Evolutionary conservation across 2,888 invertebrate genomes (phyloP).

Genomic region (Drepanosiphum platanoidis): DNA sequence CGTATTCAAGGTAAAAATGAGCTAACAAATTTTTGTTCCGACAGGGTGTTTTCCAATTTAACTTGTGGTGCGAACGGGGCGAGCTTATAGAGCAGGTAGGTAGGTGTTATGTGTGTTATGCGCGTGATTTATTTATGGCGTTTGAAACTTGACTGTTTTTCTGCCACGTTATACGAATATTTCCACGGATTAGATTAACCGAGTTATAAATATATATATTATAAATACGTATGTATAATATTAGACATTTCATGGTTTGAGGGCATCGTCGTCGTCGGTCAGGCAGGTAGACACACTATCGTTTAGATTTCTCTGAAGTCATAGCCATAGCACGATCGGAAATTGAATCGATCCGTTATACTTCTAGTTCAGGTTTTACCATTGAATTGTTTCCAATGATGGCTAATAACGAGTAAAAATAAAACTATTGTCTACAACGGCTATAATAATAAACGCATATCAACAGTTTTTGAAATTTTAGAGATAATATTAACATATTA

Average conservation of each 20-base stretch:
- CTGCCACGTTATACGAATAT: constrained; percentile 1
- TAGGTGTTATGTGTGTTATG: background rate
- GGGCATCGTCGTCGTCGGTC: no score
- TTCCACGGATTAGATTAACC: constrained; percentile 9
- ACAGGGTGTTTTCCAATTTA: constrained; percentile 43
- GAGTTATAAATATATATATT: background rate
- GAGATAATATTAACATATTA: no score
- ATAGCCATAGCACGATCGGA: background rate
- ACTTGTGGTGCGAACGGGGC: constrained; percentile 14
- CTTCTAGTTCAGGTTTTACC: background rate
- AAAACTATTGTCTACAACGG: no score
- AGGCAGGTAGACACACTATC: background rate
- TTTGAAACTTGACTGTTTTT: background rate
- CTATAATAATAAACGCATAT: no score
- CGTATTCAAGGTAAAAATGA: constrained; percentile 34
- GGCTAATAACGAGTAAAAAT: background rate
- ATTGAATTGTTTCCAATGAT: background rate
- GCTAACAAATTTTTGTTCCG: constrained; percentile 36
- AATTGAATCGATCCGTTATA: background rate
- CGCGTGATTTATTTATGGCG: constrained; percentile 35
- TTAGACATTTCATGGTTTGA: background rate
- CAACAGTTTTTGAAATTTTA: no score
- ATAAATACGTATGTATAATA: background rate
- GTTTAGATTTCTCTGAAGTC: background rate
- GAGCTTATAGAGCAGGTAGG: no score